These are phyloP conservation scores for Ornithoptera priamus DNA, from an alignment of 2,888 invertebrate species.

Conservation along the genomic window DNA sequence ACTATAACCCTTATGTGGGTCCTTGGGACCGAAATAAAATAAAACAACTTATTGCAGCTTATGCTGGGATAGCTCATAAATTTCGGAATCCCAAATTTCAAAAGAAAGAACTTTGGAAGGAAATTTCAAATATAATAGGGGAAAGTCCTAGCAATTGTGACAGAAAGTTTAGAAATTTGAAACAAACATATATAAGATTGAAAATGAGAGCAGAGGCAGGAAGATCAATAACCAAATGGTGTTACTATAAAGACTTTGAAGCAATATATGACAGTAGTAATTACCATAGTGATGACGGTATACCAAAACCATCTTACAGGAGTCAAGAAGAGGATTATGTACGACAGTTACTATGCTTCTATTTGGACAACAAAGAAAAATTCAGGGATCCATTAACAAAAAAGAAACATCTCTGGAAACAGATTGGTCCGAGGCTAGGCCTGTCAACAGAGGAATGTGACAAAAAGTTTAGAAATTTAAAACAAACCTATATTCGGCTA, in stretches of 20 bases:
- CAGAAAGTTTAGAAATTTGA: slow-evolving; percentile 70
- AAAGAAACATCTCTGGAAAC: slow-evolving; percentile 63
- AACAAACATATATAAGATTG: slow-evolving; percentile 66
- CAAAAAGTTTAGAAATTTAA: slow-evolving; percentile 68
- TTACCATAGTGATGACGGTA: slow-evolving; percentile 35
- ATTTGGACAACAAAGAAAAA: slow-evolving; percentile 61
- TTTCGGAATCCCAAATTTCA: slow-evolving; percentile 63
- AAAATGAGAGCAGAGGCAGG: slow-evolving; percentile 55
- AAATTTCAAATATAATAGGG: slow-evolving; percentile 57
- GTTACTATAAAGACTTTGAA: slow-evolving; percentile 68
- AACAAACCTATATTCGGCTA: slow-evolving; percentile 66
- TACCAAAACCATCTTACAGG: slow-evolving; percentile 37
- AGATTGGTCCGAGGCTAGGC: slow-evolving; percentile 54
- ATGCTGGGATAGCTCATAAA: slow-evolving; percentile 60
- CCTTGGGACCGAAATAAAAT: slow-evolving; percentile 64
- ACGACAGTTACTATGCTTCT: slow-evolving; percentile 59
- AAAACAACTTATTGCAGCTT: slow-evolving; percentile 56
- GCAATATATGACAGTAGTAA: slow-evolving; percentile 47
- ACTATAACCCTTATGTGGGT: slow-evolving; percentile 54
- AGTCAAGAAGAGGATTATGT: slow-evolving; percentile 58
- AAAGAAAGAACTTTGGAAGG: slow-evolving; percentile 70
- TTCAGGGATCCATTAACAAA: slow-evolving; percentile 62
- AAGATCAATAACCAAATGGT: slow-evolving; percentile 60
- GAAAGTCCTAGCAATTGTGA: slow-evolving; percentile 59
- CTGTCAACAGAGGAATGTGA: slow-evolving; percentile 66